Percentiles rank a stretch among this genome's conserved stretches.
Conservation (phyloP, 2,113 vertebrate genomes). For the Meriones unguiculatus region DNA sequence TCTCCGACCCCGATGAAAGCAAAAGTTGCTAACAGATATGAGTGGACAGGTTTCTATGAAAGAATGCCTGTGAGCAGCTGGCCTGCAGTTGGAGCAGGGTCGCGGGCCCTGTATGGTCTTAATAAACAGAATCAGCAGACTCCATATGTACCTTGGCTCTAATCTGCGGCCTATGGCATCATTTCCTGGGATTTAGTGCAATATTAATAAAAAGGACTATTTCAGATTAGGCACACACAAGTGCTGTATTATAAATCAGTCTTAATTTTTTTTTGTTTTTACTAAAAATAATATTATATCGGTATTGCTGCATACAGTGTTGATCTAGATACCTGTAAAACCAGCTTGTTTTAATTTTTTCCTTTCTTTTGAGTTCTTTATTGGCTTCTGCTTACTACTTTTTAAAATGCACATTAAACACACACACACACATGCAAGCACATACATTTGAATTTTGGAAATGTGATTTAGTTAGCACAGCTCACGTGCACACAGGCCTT, state of each 20-base stretch:
- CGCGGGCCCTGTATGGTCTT: slow-evolving; percentile 86
- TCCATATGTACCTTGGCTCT: slow-evolving; percentile 88
- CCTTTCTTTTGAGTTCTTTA: slow-evolving; percentile 74
- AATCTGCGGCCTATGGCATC: slow-evolving; percentile 87
- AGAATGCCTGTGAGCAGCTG: slow-evolving; percentile 83
- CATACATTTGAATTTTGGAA: neutral
- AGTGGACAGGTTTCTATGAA: slow-evolving; percentile 78
- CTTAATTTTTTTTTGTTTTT: slow-evolving; percentile 73
- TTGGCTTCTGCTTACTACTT: slow-evolving; percentile 71
- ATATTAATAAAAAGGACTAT: slow-evolving; percentile 86
- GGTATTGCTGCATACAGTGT: slow-evolving; percentile 68
- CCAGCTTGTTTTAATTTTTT: slow-evolving; percentile 64
- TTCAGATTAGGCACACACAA: slow-evolving; percentile 83
- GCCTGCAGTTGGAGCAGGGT: slow-evolving; percentile 78
- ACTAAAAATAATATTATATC: slow-evolving; percentile 65
- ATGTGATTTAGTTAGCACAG: slow-evolving; percentile 49
- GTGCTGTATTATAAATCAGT: slow-evolving; percentile 66
- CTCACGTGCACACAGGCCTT: slow-evolving; percentile 65
- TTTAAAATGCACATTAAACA: neutral
- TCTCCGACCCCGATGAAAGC: slow-evolving; percentile 79
- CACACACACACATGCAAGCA: neutral
- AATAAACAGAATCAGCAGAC: slow-evolving; percentile 87
- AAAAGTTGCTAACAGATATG: slow-evolving; percentile 83
- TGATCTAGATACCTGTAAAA: slow-evolving; percentile 67
- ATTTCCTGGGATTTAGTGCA: slow-evolving; percentile 88